phyloP scores from a whole-genome alignment of 2,888 invertebrate species.

The Pterostichus madidus region DNA sequence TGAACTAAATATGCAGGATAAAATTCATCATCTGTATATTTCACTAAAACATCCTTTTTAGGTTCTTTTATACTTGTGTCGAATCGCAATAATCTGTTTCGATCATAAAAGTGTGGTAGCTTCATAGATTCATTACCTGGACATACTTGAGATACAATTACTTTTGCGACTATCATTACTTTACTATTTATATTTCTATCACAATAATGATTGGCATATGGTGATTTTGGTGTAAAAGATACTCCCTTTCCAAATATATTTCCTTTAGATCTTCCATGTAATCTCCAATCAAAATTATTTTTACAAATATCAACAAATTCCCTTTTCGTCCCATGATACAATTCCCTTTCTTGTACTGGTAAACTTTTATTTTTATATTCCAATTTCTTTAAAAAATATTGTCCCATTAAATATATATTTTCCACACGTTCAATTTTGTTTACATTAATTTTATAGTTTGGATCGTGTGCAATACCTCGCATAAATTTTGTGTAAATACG shows the following conservation, averaged over 20 bases:
- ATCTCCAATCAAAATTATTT: conserved; percentile 73
- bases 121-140: conserved; percentile 69
- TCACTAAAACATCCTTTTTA: conserved; percentile 71
- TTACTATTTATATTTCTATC: conserved; percentile 67
- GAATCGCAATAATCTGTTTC: conserved; percentile 65
- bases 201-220: conserved; percentile 71
- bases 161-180: conserved; percentile 71
- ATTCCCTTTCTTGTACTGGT: conserved; percentile 67
- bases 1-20: conserved; percentile 72
- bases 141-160: conserved; percentile 69
- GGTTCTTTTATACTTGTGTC: conserved; percentile 71
- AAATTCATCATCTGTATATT: conserved; percentile 73
- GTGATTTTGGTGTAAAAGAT: conserved; percentile 71
- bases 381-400: conserved; percentile 69
- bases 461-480: neutral
- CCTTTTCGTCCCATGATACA: conserved; percentile 72
- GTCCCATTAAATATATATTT: conserved; percentile 68
- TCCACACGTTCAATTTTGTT: conserved; percentile 65
- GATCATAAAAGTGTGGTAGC: conserved; percentile 69
- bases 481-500: conserved; percentile 4
- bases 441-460: neutral
- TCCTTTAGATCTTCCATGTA: conserved; percentile 69
- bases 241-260: conserved; percentile 72
- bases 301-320: conserved; percentile 70
- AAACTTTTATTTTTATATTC: conserved; percentile 67